Base-by-base conservation (phyloP, 2,113 vertebrate genomes). In the Xenus cinereus region DNA sequence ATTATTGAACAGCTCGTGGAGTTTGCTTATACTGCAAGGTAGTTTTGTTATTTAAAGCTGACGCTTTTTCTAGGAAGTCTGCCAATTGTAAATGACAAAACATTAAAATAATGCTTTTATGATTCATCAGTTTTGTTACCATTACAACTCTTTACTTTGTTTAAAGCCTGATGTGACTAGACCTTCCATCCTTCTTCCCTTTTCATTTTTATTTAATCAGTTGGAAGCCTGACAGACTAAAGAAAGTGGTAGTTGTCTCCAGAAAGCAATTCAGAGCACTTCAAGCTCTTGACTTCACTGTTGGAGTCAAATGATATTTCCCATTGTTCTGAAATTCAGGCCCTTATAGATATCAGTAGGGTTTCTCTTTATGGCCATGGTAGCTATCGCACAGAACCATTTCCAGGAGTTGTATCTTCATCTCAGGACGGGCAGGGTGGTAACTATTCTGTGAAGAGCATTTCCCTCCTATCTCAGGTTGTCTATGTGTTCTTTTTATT, bases 1-100 rank as follows among this genome's bases (percentile, higher is more conserved):
- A 99, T 99, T 95, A 99, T 99, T 95, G 99, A 99, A 89, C 98
- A 99, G 85, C 98, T 99, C 6, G 99, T 99, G 97, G 99, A 99
- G 93, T 99, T 99, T 97, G 98, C 99, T 92, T 99, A 99, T 97
- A 99, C 99, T 32, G 99, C 99, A 54, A 98, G 99, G 99, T 99
- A 97, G 81, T 76, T 87, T 75, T 93, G 10, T 93, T 96, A 35
- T 68, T 90, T 94, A 54, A 90, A 90, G 57, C 30, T 85, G n/a
- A 71, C 1, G 0, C 12, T 81, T 87, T 41, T 92, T 80, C 32
- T 75, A 50, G 78, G 63, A 89, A 77, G 20, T 7, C 13, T 72
- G 12, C 45, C 73, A 84, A 15, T 41, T 89, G n/a, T 84, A 90
- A 94, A 72, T 64, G 2, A 78, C 72, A 68, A 94, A 71, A 86